Conservation (phyloP, 2,797 vertebrate genomes). For the Garrulus glandarius region DNA sequence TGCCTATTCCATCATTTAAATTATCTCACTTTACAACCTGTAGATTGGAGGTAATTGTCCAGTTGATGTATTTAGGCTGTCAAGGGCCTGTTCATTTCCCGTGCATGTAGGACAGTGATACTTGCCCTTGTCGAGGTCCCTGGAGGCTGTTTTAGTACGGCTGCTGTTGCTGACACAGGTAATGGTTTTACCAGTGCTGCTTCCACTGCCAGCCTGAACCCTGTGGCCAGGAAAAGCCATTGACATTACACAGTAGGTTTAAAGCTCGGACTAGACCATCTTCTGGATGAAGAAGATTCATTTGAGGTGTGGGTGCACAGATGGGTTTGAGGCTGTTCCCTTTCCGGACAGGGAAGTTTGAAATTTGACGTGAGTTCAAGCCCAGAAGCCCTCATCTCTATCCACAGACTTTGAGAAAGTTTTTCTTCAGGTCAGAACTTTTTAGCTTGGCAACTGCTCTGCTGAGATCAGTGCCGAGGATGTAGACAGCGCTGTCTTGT, state of each 20-base stretch:
- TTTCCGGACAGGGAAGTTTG: background rate
- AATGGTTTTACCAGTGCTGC: background rate
- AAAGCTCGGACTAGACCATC: background rate
- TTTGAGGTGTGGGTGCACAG: background rate
- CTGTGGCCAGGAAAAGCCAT: background rate
- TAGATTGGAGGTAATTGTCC: background rate
- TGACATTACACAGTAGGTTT: background rate
- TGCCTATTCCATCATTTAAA: background rate
- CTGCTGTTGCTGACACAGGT: background rate
- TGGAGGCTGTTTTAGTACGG: background rate
- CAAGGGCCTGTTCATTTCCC: background rate
- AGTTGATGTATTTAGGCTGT: background rate
- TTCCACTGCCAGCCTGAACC: background rate
- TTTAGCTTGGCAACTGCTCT: background rate
- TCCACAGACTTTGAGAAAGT: slow-evolving; percentile 9
- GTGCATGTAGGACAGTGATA: fast-evolving
- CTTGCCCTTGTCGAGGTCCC: background rate
- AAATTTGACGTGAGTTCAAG: background rate
- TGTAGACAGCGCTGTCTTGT: slow-evolving; percentile 45
- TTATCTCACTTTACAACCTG: background rate
- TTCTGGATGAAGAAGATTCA: background rate
- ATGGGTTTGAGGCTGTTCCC: background rate
- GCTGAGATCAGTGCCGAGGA: slow-evolving; percentile 23
- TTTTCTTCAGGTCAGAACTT: slow-evolving; percentile 37
- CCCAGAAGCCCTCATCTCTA: background rate